Percentiles rank a stretch among this genome's conserved stretches.
phyloP scores from a whole-genome alignment of 2,113 vertebrate species.

The Pseudolaguvia tuberculata region DNA sequence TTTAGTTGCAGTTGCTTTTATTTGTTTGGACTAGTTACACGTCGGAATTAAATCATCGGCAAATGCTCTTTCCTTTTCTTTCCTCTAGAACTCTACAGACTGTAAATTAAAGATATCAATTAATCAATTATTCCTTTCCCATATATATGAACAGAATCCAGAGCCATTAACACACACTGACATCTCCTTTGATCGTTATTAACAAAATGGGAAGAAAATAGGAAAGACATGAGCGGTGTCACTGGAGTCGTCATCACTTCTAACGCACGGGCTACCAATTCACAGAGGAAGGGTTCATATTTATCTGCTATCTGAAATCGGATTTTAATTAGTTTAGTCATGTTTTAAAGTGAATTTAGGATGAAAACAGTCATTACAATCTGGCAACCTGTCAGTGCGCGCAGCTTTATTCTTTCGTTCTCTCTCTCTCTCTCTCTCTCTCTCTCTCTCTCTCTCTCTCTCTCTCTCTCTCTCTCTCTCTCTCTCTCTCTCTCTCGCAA shows the following conservation, averaged over 20 bases:
- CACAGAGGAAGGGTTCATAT: background rate
- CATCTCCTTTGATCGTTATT: background rate
- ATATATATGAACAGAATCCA: too few relatives aligned
- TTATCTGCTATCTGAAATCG: background rate
- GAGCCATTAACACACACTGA: background rate
- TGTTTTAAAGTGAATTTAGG: background rate
- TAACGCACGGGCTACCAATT: background rate
- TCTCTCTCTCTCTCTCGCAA: background rate
- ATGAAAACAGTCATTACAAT: background rate
- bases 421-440: background rate
- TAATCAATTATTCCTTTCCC: background rate
- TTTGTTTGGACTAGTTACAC: background rate
- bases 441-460: background rate
- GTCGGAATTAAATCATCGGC: background rate
- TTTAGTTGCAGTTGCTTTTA: background rate
- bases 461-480: background rate
- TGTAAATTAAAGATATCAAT: background rate
- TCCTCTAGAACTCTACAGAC: background rate
- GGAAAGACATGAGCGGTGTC: background rate
- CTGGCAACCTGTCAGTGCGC: constrained; percentile 11
- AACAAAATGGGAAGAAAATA: background rate
- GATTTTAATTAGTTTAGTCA: background rate
- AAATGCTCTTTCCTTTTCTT: too few relatives aligned
- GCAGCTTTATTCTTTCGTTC: background rate
- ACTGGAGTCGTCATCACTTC: background rate